These are phyloP conservation scores for Popillia japonica DNA, from an alignment of 1,140 invertebrate species.

Conservation along the genomic window DNA sequence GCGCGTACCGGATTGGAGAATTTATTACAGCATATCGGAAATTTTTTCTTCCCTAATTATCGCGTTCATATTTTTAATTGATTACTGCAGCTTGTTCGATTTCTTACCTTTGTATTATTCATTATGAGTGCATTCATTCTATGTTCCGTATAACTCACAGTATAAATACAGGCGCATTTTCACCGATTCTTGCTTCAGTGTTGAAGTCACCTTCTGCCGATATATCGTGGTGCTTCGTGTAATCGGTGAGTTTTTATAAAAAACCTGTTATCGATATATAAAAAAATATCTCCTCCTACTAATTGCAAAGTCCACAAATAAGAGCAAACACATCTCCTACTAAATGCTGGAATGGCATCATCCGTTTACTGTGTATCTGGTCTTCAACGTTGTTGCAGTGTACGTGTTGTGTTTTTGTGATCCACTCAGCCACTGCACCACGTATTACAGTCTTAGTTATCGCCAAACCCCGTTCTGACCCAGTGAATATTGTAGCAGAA, in stretches of 20 bases:
- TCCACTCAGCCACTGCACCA: too few species aligned
- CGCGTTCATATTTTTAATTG: constrained; percentile 3
- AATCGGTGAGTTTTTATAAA: not conserved
- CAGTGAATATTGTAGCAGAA: too few species aligned
- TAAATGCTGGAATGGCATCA: too few species aligned
- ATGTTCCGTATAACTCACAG: not conserved
- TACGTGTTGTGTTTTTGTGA: too few species aligned
- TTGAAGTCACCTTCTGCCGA: not conserved
- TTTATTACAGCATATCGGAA: not conserved
- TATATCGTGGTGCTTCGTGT: not conserved
- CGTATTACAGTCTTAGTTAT: too few species aligned
- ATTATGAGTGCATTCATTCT: not conserved
- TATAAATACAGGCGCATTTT: not conserved
- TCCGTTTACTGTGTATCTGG: too few species aligned
- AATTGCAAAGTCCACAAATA: too few species aligned
- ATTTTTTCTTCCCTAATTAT: not conserved
- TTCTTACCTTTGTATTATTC: not conserved
- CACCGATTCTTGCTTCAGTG: not conserved
- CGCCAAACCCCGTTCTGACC: too few species aligned
- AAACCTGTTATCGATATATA: too few species aligned
- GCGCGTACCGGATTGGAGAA: not conserved
- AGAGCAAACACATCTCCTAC: too few species aligned
- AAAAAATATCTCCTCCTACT: too few species aligned
- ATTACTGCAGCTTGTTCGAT: not conserved
- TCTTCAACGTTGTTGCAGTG: too few species aligned